Conservation (phyloP, 1,140 invertebrate species). For the Hesperophylax magnus region DNA sequence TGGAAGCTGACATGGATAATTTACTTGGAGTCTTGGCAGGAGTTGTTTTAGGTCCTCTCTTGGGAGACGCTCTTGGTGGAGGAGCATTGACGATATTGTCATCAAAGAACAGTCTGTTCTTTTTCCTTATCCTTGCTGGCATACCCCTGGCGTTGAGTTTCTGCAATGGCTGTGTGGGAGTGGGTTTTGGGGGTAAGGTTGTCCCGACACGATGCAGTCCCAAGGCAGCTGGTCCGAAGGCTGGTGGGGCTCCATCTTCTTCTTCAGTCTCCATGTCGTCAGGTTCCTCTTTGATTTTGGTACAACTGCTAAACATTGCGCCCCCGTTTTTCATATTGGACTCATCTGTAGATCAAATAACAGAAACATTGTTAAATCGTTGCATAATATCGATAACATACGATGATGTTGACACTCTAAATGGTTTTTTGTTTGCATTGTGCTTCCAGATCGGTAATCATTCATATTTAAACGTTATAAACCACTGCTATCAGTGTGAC, state of each 20-base stretch:
- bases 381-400: conserved; percentile 43
- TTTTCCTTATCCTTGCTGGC: conserved; percentile 91
- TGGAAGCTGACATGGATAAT: conserved; percentile 61
- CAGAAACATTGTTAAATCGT: conserved; percentile 34
- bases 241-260: conserved; percentile 77
- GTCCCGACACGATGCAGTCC: conserved; percentile 85
- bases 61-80: conserved; percentile 78
- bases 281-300: conserved; percentile 73
- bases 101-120: conserved; percentile 92
- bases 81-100: conserved; percentile 90
- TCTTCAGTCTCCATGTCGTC: conserved; percentile 77
- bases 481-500: conserved; percentile 44
- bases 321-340: conserved; percentile 70
- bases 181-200: conserved; percentile 78
- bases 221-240: conserved; percentile 81
- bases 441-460: neutral
- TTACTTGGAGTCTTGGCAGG: conserved; percentile 70
- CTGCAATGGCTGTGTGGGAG: conserved; percentile 78
- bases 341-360: conserved; percentile 63
- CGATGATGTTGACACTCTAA: neutral
- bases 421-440: neutral
- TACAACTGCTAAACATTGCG: conserved; percentile 66
- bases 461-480: conserved; percentile 42
- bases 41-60: conserved; percentile 72
- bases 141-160: conserved; percentile 88